Base-by-base conservation (phyloP, 2,888 invertebrate species). In the Synanthedon tipuliformis region DNA sequence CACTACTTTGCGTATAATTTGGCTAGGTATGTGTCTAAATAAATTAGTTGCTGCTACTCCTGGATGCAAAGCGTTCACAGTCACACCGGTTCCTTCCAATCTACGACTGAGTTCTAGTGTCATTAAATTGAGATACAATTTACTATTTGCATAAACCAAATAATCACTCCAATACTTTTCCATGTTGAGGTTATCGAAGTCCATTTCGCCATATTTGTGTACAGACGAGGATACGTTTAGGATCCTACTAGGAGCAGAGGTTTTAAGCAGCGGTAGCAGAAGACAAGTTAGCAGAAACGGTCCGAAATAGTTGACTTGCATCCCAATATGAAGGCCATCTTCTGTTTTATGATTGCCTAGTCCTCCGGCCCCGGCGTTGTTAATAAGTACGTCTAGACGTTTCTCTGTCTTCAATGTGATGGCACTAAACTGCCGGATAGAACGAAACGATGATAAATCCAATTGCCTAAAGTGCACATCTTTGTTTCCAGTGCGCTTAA, bases 261-360 rank as follows among this genome's bases (percentile, higher is more conserved):
- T 64, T 73, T 90, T 90, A 15, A 92, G 58, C 18, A 84, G 59
- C 5, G 86, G 83, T 13, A 85, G 52, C 58, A 90, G 63, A 13
- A 93, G 78, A 64, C 91, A 90, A 2, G 93, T 93, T 52, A 94
- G 79, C 53, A 94, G 80, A 70, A 94, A 94, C 1, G 90, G 92
- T 12, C 91, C 92, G 66, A 91, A 91, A 73, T 92, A 91, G 71
- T 94, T 94, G 51, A 91, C 89, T 66, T 92, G 92, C 89, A 92
- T 90, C 54, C 90, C 90, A n/a, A 87, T 70, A 61, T 93, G 92
- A 54, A 93, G 78, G 3, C 92, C 92, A 64, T 93, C 92, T 62
- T 89, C 84, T 3, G 92, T 91, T 61, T 82, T 88, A 58, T 79
- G 75, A 63, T 84, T 82, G 13, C 84, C 81, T 50, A 82, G 70